phyloP scores from a whole-genome alignment of 2,888 invertebrate species.

The Notodonta ziczac region DNA sequence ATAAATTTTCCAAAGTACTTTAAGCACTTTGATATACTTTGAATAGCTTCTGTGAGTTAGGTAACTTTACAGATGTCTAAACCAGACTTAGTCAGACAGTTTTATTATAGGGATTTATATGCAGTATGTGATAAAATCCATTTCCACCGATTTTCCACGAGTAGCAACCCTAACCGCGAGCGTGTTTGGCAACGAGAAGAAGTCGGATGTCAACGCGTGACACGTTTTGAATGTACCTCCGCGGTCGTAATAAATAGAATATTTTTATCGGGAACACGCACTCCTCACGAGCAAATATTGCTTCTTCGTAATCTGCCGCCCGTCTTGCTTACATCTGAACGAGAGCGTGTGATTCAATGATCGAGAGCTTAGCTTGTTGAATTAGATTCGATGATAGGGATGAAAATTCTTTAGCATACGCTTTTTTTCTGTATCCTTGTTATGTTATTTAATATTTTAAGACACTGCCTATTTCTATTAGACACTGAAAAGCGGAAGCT shows the following conservation, averaged over 20 bases:
- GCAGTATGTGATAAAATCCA: neutral
- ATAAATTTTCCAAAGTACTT: too few species aligned
- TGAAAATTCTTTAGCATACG: neutral
- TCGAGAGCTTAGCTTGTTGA: constrained; percentile 20
- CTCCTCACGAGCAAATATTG: constrained; percentile 76
- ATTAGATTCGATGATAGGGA: constrained; percentile 16
- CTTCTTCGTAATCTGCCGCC: constrained; percentile 56
- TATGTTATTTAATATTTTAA: too few species aligned
- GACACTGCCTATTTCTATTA: too few species aligned
- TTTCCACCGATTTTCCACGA: neutral
- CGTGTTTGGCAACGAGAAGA: constrained; percentile 59
- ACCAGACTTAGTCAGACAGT: too few species aligned
- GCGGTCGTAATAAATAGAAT: constrained; percentile 79
- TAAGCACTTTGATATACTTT: too few species aligned
- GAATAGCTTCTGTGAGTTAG: too few species aligned
- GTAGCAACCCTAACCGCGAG: constrained; percentile 50
- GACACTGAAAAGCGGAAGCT: too few species aligned
- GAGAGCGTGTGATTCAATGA: constrained; percentile 32
- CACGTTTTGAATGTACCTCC: constrained; percentile 74
- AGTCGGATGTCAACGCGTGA: constrained; percentile 79
- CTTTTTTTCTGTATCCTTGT: neutral
- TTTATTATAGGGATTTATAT: too few species aligned
- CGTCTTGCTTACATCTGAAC: constrained; percentile 37
- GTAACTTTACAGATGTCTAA: too few species aligned
- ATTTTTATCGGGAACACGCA: constrained; percentile 80